Evolutionary conservation across 2,113 vertebrate species (phyloP).

Genomic region (Paramisgurnus dabryanus): DNA sequence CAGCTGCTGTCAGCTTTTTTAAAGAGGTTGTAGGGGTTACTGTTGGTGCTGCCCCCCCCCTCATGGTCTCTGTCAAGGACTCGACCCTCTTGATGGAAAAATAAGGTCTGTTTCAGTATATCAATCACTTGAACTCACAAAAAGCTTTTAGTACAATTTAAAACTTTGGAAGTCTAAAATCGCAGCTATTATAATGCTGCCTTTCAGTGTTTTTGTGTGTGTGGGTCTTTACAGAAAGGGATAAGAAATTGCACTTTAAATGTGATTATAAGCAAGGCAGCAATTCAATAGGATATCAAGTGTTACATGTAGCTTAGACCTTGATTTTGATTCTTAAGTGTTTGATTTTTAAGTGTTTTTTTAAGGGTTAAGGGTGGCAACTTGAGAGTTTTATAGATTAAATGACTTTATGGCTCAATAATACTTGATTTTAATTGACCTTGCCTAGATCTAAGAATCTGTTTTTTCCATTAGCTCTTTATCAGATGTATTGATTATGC

Average conservation of each 20-base stretch:
- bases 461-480: not conserved
- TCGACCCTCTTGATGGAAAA: slow-evolving; percentile 3
- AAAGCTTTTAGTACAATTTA: slow-evolving; percentile 2
- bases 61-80: not conserved
- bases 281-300: not conserved
- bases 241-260: not conserved
- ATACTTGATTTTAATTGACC: not conserved
- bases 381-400: not conserved
- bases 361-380: not conserved
- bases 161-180: not conserved
- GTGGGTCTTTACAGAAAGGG: not conserved
- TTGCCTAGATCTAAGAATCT: not conserved
- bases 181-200: not conserved
- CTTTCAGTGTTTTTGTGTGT: not conserved
- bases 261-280: not conserved
- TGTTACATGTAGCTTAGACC: not conserved
- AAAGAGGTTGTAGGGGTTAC: not conserved
- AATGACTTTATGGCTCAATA: not conserved
- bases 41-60: not conserved
- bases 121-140: slow-evolving; percentile 11
- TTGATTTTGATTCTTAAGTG: not conserved
- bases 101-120: slow-evolving; percentile 23
- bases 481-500: slow-evolving; percentile 17
- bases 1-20: not conserved
- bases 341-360: not conserved